Evolutionary conservation across 2,113 vertebrate species (phyloP), one percentile per base, ranked within the genome.

Genomic region (Trematocara stigmaticum): DNA sequence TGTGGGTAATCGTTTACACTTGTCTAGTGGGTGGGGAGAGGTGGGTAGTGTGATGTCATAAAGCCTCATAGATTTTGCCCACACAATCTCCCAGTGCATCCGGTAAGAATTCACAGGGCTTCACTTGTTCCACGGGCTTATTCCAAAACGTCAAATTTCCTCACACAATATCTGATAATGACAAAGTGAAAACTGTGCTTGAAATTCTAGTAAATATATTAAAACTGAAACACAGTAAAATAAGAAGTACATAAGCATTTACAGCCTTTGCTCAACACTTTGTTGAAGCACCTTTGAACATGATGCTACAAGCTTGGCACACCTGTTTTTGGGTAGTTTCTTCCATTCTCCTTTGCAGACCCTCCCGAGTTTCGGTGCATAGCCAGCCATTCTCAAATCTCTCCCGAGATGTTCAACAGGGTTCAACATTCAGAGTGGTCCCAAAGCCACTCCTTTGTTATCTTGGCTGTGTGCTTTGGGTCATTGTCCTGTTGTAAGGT

Each of bases 1-100:
- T 87, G 76, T 89, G 88, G 88, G 84, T 88, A 84, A 88, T 89
- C 26, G 71, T 89, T 87, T 38, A 35, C 89, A 91, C 87, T 56
- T 59, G 83, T 82, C 15, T 16, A n/a, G 29, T 80, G 86, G 80
- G 87, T 83, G 47, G 23, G 40, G 57, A 64, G 45, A 23, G 31
- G 49, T 64, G 74, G 29, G 51, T 29, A 10, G 29, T 52, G 29
- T 69, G 40, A 91, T 42, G 51, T 71, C 79, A 79, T 51, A 9
- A 52, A 81, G 49, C 34, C 40, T 64, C 31, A 56, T 7, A 11
- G 6, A 71, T 52, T 80, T 55, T 40, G 35, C 20, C 4, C 55
- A 69, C 47, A 83, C 23, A 71, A 20, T 6, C 49, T 57, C 8
- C 34, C 59, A n/a, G 34, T 38, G 16, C 59, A 64, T 20, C 59